Percentiles rank a stretch among this genome's conserved stretches.
Conservation (phyloP, 37 sponge, comb jelly and placozoan genomes). For the Axinella damicornis region DNA sequence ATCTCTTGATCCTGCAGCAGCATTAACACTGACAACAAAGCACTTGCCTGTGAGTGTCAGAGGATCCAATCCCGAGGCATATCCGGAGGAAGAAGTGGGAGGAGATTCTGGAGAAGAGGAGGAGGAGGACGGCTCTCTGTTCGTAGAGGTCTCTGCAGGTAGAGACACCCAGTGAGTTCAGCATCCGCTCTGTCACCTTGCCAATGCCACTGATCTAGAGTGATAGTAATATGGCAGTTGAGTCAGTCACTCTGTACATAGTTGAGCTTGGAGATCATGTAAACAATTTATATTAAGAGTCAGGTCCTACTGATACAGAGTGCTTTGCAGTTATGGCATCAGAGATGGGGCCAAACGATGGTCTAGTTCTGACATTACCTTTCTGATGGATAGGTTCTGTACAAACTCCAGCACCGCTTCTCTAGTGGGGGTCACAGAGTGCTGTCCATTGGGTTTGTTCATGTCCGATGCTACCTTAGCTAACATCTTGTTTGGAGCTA, state of each 20-base stretch:
- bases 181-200: conserved; percentile 90
- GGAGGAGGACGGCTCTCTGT: conserved; percentile 72
- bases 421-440: conserved; percentile 63
- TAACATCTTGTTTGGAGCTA: conserved; percentile 91
- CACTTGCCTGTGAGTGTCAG: conserved; percentile 65
- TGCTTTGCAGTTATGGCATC: no score
- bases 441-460: conserved; percentile 98
- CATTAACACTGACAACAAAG: background rate
- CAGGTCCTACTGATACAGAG: no score
- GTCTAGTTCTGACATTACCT: conserved; percentile 66
- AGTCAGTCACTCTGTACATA: no score
- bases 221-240: no score
- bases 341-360: no score
- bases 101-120: conserved; percentile 76
- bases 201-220: conserved; percentile 91
- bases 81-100: conserved; percentile 70
- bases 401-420: conserved; percentile 86
- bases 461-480: conserved; percentile 95
- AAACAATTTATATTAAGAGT: no score
- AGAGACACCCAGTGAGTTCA: conserved; percentile 81
- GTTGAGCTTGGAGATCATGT: no score
- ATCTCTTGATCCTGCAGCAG: background rate
- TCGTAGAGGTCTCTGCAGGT: conserved; percentile 83
- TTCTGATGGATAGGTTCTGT: conserved; percentile 85
- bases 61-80: conserved; percentile 85